Evolutionary conservation across 2,888 invertebrate species (phyloP).

Genomic region (Gandaritis pyraliata): DNA sequence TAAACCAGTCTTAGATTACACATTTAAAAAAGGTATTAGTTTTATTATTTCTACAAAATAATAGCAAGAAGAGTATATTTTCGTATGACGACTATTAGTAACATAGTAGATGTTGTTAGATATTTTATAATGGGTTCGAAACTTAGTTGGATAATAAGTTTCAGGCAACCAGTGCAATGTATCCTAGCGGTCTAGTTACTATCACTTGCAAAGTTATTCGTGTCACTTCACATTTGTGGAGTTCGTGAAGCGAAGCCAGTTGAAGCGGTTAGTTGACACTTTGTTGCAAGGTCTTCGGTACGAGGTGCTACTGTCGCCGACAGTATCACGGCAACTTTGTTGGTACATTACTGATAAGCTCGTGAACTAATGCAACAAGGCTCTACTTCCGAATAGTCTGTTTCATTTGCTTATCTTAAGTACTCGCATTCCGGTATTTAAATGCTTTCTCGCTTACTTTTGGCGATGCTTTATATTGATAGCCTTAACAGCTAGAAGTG

Average conservation of each 20-base stretch:
- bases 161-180: constrained; percentile 14
- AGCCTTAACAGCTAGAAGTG: constrained; percentile 2
- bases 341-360: constrained; percentile 55
- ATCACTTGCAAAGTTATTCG: constrained; percentile 66
- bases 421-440: constrained; percentile 24
- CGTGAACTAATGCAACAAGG: constrained; percentile 45
- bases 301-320: constrained; percentile 60
- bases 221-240: constrained; percentile 60
- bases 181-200: constrained; percentile 48
- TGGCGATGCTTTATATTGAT: constrained; percentile 21
- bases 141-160: constrained; percentile 18
- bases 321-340: constrained; percentile 49
- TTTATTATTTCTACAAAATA: too few species aligned
- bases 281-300: constrained; percentile 68
- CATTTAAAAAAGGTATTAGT: too few species aligned
- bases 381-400: constrained; percentile 38
- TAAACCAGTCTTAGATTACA: too few species aligned
- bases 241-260: constrained; percentile 56
- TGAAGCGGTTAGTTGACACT: constrained; percentile 70
- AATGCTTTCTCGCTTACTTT: constrained; percentile 29
- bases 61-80: too few species aligned
- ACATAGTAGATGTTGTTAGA: too few species aligned
- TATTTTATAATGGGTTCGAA: neutral
- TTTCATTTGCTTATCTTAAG: constrained; percentile 42
- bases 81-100: too few species aligned